Percentiles rank a stretch among this genome's conserved stretches.
Conservation (phyloP, 2,113 vertebrate species). For the Elephantulus edwardii region DNA sequence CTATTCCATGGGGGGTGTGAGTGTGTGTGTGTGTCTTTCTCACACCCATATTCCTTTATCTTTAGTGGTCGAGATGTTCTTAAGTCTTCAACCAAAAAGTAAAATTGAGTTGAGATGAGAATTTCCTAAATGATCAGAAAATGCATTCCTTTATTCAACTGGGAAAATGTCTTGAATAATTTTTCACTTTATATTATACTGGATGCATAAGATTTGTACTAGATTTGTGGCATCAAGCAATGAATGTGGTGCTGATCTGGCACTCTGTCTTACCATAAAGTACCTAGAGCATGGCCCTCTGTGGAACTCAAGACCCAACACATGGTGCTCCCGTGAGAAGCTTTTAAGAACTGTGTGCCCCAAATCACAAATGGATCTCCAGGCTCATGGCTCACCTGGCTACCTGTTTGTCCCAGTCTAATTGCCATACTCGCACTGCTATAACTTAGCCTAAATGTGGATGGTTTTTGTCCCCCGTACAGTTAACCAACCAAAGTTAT, state of each 20-base stretch:
- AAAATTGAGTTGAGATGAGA: not conserved
- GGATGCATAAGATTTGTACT: not conserved
- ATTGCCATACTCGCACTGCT: not conserved
- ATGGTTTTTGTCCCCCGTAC: not conserved
- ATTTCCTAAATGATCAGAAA: not conserved
- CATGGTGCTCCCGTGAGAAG: rapidly evolving
- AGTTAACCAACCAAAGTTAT: not conserved
- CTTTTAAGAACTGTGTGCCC: not conserved
- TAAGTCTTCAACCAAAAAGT: not conserved
- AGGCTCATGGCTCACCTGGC: not conserved
- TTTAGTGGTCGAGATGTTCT: not conserved
- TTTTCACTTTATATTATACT: not conserved
- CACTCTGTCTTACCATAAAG: not conserved
- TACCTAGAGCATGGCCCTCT: not conserved
- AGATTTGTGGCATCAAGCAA: not conserved
- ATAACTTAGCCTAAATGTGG: not conserved
- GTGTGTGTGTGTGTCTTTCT: too few relatives aligned
- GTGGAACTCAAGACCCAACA: not conserved
- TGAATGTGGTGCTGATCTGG: not conserved
- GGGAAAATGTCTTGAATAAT: not conserved
- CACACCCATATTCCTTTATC: too few relatives aligned
- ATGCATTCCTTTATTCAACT: not conserved
- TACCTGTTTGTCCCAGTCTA: not conserved
- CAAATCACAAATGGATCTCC: not conserved
- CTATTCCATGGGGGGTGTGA: not conserved